Conservation (phyloP, 2,113 vertebrate genomes). For the Muntiacus reevesi region DNA sequence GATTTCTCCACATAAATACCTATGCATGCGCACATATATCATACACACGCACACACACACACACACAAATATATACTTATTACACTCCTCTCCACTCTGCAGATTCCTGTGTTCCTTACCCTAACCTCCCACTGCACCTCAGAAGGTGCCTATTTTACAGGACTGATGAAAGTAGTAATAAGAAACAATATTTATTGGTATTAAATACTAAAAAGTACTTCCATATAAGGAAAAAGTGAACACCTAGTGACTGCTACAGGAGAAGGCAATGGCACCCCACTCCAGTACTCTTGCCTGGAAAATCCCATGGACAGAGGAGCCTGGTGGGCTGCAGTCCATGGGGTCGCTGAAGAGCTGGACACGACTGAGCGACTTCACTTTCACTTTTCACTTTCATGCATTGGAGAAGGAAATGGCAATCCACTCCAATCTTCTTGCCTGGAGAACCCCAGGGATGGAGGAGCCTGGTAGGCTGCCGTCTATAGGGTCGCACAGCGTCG, state of each 20-base stretch:
- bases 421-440: not conserved
- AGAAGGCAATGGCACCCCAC: not conserved
- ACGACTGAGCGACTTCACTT: not conserved
- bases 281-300: not conserved
- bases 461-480: not conserved
- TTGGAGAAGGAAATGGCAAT: not conserved
- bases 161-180: not conserved
- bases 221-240: not conserved
- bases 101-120: not conserved
- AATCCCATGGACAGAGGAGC: not conserved
- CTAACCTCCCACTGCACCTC: not conserved
- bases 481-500: fast-evolving
- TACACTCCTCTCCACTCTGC: not conserved
- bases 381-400: not conserved
- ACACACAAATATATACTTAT: not conserved
- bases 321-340: not conserved
- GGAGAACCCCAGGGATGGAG: not conserved
- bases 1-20: not conserved
- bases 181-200: not conserved
- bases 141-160: not conserved
- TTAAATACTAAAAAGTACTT: not conserved
- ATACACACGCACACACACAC: not conserved
- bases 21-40: not conserved
- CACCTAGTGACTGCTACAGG: not conserved
- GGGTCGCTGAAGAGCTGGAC: fast-evolving